Evolutionary conservation across 2,113 vertebrate species (phyloP).

Genomic region (Syngnathus typhle): DNA sequence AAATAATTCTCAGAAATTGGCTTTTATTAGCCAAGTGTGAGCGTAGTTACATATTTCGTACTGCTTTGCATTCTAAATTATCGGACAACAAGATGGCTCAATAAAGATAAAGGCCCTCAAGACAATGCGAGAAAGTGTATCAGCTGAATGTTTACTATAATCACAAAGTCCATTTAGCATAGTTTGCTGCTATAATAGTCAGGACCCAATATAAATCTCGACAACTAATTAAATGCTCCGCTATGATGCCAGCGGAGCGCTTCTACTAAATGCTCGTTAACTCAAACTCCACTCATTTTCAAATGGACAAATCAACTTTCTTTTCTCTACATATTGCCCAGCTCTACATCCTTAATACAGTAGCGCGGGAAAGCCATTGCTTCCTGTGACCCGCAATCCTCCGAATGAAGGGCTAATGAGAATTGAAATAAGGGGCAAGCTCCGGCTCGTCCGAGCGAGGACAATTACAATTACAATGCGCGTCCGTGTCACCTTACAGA

Average conservation of each 20-base stretch:
- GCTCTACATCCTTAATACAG: background rate
- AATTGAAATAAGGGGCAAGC: conserved; percentile 37
- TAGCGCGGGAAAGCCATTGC: conserved; percentile 1
- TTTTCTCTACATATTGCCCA: background rate
- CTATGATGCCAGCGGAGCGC: background rate
- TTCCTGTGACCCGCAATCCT: conserved; percentile 9
- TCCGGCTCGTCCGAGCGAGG: conserved; percentile 52
- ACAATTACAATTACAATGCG: conserved; percentile 70
- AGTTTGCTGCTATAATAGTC: background rate
- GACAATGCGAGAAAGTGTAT: background rate
- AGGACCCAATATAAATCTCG: background rate
- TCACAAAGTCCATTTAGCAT: conserved; percentile 5
- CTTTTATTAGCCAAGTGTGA: background rate
- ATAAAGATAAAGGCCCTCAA: conserved; percentile 1
- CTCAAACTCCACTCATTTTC: background rate
- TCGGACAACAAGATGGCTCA: background rate
- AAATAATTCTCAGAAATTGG: background rate
- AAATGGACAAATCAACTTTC: background rate
- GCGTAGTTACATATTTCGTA: background rate
- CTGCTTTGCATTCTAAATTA: background rate
- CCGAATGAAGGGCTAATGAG: conserved; percentile 35
- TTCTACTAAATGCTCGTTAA: background rate
- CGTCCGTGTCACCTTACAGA: conserved; percentile 60
- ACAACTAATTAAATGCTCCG: background rate
- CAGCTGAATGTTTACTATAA: background rate